Conservation (phyloP, 2,113 vertebrate genomes). For the Engystomops pustulosus region DNA sequence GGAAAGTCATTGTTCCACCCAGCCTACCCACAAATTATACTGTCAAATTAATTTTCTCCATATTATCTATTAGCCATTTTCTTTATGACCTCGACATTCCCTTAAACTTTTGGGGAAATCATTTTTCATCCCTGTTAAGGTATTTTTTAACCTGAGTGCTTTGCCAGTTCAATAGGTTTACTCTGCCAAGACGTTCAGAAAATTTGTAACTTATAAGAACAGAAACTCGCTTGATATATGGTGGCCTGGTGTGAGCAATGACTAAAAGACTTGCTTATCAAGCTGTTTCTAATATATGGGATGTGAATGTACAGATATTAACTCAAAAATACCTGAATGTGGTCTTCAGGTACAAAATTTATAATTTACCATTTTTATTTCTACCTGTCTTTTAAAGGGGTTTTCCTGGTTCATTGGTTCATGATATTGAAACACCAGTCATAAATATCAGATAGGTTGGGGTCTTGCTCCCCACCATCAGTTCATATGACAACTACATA, state of each 20-base stretch:
- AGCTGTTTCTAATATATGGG: background rate
- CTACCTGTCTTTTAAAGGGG: background rate
- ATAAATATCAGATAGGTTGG: no score
- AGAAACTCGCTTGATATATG: slow-evolving; percentile 2
- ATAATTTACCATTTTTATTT: background rate
- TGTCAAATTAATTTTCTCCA: slow-evolving; percentile 52
- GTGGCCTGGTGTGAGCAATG: background rate
- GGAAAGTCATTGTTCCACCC: slow-evolving; percentile 39
- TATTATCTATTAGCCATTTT: slow-evolving; percentile 46
- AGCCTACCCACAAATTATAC: slow-evolving; percentile 40
- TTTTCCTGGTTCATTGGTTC: no score
- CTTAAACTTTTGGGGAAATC: slow-evolving; percentile 49
- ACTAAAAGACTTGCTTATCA: background rate
- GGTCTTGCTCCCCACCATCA: no score
- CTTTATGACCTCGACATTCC: slow-evolving; percentile 43
- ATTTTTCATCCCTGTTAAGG: slow-evolving; percentile 46
- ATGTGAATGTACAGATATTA: background rate
- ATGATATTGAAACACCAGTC: no score
- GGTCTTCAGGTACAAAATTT: background rate
- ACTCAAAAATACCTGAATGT: no score
- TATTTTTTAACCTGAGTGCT: slow-evolving; percentile 32
- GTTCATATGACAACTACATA: no score
- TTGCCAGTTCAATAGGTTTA: slow-evolving; percentile 29
- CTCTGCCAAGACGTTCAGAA: slow-evolving; percentile 22
- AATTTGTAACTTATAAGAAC: slow-evolving; percentile 26